phyloP scores from a whole-genome alignment of 2,113 vertebrate species.

The Gymnocephalus cernua region DNA sequence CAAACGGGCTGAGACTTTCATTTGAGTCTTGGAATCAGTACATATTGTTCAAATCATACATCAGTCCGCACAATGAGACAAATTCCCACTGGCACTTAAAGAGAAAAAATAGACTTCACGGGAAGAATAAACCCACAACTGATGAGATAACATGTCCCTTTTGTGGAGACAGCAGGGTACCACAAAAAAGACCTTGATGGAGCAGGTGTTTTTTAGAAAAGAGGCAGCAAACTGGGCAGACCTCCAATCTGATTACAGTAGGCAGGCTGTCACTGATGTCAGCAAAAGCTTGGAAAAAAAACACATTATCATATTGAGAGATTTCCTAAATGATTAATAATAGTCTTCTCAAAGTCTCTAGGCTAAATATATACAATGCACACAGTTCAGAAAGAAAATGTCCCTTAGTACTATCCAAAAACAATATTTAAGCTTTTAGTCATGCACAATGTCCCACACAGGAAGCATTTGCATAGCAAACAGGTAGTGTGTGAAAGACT shows the following conservation, averaged over 20 bases:
- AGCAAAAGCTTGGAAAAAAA: constrained; percentile 5
- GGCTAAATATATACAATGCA: not conserved
- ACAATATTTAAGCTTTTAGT: constrained; percentile 17
- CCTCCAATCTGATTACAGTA: constrained; percentile 40
- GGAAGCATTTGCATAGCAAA: constrained; percentile 24
- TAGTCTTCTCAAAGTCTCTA: not conserved
- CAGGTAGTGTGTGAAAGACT: not conserved
- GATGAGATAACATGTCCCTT: constrained; percentile 25
- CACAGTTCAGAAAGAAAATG: not conserved
- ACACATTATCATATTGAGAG: not conserved
- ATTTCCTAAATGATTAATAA: not conserved
- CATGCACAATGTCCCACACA: not conserved
- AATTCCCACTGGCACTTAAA: not conserved
- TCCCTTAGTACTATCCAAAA: not conserved
- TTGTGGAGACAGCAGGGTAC: not conserved
- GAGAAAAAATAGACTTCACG: not conserved
- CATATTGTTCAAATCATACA: constrained; percentile 32
- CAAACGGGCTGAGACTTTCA: constrained; percentile 46
- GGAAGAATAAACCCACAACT: not conserved
- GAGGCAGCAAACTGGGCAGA: constrained; percentile 31
- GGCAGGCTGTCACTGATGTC: constrained; percentile 7
- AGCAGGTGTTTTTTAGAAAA: constrained; percentile 59
- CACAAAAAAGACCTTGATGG: constrained; percentile 22
- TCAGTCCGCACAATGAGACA: not conserved
- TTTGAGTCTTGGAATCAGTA: constrained; percentile 27